phyloP scores from a whole-genome alignment of 2,113 vertebrate genomes.

The Gasterosteus aculeatus region DNA sequence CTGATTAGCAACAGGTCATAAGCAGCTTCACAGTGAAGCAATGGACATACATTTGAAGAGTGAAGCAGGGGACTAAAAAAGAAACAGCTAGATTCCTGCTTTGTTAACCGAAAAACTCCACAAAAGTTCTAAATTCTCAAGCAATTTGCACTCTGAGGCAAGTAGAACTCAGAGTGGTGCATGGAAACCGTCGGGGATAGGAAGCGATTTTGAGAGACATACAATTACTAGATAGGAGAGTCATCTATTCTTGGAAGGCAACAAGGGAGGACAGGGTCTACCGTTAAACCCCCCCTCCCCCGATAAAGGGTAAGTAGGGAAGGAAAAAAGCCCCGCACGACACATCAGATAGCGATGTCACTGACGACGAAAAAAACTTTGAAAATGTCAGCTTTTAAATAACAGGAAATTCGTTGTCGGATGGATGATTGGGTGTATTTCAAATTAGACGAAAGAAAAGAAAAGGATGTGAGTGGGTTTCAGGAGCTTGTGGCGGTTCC shows the following conservation, averaged over 20 bases:
- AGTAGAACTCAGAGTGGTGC: slow-evolving; percentile 24
- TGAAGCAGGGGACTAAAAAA: neutral
- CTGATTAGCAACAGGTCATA: neutral
- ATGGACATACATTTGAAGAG: neutral
- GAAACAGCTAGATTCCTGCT: neutral
- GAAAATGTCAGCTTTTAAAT: slow-evolving; percentile 27
- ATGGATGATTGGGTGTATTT: slow-evolving; percentile 43
- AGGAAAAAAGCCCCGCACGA: slow-evolving; percentile 37
- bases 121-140: neutral
- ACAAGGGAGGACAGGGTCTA: slow-evolving; percentile 55
- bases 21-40: neutral
- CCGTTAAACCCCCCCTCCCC: slow-evolving; percentile 30
- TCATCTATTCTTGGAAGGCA: slow-evolving; percentile 60
- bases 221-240: slow-evolving; percentile 70
- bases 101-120: neutral
- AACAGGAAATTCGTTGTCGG: slow-evolving; percentile 42
- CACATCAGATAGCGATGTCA: slow-evolving; percentile 43
- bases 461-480: neutral
- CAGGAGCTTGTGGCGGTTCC: neutral
- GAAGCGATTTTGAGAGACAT: slow-evolving; percentile 60
- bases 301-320: slow-evolving; percentile 57
- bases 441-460: neutral
- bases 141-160: slow-evolving; percentile 3
- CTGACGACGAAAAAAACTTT: slow-evolving; percentile 19
- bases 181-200: slow-evolving; percentile 56